Evolutionary conservation across 64 coral and sea anemone species (phyloP), one percentile per base, ranked within the genome.

Genomic region (Actinia equina): DNA sequence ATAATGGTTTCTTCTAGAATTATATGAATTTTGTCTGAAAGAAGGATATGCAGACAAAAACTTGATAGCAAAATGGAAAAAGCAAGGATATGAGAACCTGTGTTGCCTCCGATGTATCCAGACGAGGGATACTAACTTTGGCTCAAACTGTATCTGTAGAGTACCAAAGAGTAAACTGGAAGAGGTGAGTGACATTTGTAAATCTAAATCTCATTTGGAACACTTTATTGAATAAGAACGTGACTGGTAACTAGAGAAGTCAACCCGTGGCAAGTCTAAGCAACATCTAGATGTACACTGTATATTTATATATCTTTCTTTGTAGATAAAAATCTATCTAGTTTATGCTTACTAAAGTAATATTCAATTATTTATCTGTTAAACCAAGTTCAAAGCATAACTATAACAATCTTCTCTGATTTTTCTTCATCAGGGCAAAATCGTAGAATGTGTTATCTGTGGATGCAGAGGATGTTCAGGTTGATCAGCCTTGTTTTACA

Each of bases 61-160:
- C 59, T 87, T 99, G 61, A 99, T 99, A 79, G 97, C 97, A 45
- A 99, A 99, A 55, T 99, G 97, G 97, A 99, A 99, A 74, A 99
- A 99, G 77, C 93, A 95, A 79, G 97, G 97, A 26, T 99, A 99
- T 89, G 97, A 99, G 89, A 99, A 99, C 87, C 82, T 99, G 9
- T 99, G 97, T 71, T 99, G 97, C 59, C 90, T 99, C 57, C 86
- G 97, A 44, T 99, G 97, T 86, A 99, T 99, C 76, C 97, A 99
- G 81, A 95, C 93, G 55, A 65, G 93, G 43, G 97, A 99, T 54
- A 99, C 97, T 7, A 99, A 99, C 61, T 99, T 99, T 93, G 93
- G 90, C 1, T 90, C 97, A 22, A 99, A 99, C 83, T 99, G 97
- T 52, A 99, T 99, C 67, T 99, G 97, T 30, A 83, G 97, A 74